These are phyloP conservation scores for Semnornis frantzii DNA, from an alignment of 2,113 vertebrate genomes.

Conservation along the genomic window DNA sequence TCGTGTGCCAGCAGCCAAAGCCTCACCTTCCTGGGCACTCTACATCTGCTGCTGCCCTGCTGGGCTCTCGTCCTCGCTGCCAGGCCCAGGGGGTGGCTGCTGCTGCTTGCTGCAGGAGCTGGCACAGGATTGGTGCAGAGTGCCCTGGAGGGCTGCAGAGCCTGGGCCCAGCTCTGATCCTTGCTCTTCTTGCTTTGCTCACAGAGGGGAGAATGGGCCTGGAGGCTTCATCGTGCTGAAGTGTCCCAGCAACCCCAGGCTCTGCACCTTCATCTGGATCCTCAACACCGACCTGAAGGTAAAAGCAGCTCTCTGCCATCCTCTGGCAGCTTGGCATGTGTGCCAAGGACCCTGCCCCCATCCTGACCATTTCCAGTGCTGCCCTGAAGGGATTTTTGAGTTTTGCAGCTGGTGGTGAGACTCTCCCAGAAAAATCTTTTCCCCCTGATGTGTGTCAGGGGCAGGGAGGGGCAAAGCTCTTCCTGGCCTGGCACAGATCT, in stretches of 20 bases:
- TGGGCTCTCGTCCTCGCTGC: not conserved
- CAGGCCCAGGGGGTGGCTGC: not conserved
- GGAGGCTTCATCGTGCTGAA: slow-evolving; percentile 95
- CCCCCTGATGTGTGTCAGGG: rapidly evolving
- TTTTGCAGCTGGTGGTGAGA: not conserved
- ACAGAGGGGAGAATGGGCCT: slow-evolving; percentile 93
- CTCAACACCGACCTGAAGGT: slow-evolving; percentile 98
- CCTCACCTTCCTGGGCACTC: not conserved
- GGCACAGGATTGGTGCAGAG: rapidly evolving
- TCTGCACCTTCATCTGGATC: slow-evolving; percentile 96
- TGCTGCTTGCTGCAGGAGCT: not conserved
- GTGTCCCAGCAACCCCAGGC: slow-evolving; percentile 84
- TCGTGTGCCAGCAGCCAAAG: not conserved
- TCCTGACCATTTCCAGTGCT: not conserved
- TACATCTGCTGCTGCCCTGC: not conserved
- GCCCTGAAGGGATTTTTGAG: not conserved
- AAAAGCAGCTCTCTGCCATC: not conserved
- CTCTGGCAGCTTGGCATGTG: rapidly evolving
- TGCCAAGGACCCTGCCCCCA: not conserved
- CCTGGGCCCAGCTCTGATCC: not conserved
- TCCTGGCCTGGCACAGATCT: not conserved
- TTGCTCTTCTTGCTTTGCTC: not conserved
- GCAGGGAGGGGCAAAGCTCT: not conserved
- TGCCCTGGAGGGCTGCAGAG: not conserved
- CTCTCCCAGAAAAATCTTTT: not conserved